Percentiles rank a stretch among this genome's conserved stretches.
Conservation (phyloP, 2,888 invertebrate genomes). For the Tenthredo notha region DNA sequence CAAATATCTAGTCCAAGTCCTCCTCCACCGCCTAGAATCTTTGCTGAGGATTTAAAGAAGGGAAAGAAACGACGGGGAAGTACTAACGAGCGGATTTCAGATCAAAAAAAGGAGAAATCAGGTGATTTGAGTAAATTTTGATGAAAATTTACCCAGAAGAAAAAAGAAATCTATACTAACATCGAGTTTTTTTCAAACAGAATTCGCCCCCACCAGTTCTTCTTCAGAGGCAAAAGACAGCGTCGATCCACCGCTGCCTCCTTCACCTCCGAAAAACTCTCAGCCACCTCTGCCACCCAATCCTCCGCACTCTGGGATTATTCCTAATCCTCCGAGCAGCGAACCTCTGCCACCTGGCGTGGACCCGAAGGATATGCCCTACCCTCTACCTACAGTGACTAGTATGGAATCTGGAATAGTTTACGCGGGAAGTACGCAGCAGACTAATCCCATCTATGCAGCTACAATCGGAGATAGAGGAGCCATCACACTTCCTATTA, state of each 20-base stretch:
- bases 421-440: constrained; percentile 68
- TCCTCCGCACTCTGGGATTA: constrained; percentile 63
- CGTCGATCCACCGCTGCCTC: constrained; percentile 64
- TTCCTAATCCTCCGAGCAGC: constrained; percentile 62
- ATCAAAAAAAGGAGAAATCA: constrained; percentile 63
- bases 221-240: constrained; percentile 48
- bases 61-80: constrained; percentile 64
- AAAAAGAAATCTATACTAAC: background rate
- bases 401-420: constrained; percentile 69
- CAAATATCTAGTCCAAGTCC: constrained; percentile 74
- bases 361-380: constrained; percentile 78
- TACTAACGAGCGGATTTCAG: constrained; percentile 59
- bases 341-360: constrained; percentile 81
- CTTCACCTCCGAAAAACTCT: constrained; percentile 61
- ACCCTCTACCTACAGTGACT: constrained; percentile 67
- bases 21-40: constrained; percentile 76
- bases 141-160: background rate
- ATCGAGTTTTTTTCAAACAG: background rate
- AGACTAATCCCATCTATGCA: constrained; percentile 72
- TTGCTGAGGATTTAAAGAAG: constrained; percentile 70
- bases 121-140: constrained; percentile 57
- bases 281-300: constrained; percentile 63
- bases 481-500: constrained; percentile 67
- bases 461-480: constrained; percentile 68
- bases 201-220: background rate